Evolutionary conservation across 2,797 vertebrate genomes (phyloP).

Genomic region (Phyllotis vaccarum): DNA sequence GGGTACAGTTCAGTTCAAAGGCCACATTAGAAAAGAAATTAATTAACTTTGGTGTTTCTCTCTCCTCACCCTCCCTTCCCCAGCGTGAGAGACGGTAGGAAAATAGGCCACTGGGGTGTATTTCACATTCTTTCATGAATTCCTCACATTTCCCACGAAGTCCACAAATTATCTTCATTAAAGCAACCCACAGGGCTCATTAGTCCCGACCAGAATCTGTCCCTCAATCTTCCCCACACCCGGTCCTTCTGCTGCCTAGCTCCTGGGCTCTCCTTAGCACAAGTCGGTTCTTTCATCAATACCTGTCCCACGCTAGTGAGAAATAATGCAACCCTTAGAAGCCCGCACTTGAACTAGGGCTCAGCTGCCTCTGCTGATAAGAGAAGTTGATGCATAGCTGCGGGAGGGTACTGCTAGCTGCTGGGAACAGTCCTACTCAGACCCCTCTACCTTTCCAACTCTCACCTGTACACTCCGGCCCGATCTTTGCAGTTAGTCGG

Average conservation of each 20-base stretch:
- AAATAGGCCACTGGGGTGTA: not conserved
- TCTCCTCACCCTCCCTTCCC: not conserved
- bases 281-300: not conserved
- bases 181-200: not conserved
- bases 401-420: not conserved
- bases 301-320: not conserved
- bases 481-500: not conserved
- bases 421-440: not conserved
- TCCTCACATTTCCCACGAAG: constrained; percentile 10
- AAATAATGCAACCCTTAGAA: not conserved
- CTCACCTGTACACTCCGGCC: not conserved
- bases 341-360: not conserved
- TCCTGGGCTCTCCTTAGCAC: not conserved
- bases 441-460: not conserved
- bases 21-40: not conserved
- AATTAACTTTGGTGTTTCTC: not conserved
- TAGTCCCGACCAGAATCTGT: not conserved
- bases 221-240: too few relatives aligned
- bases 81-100: not conserved
- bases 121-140: constrained; percentile 32
- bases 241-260: not conserved
- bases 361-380: not conserved
- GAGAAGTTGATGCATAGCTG: not conserved
- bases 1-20: constrained; percentile 14
- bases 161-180: constrained; percentile 11